A percentile compares a stretch with the other conserved stretches of the same genome.
These are phyloP conservation scores for Neoscelio sp. DNA, from an alignment of 2,888 invertebrate genomes.

Conservation along the genomic window DNA sequence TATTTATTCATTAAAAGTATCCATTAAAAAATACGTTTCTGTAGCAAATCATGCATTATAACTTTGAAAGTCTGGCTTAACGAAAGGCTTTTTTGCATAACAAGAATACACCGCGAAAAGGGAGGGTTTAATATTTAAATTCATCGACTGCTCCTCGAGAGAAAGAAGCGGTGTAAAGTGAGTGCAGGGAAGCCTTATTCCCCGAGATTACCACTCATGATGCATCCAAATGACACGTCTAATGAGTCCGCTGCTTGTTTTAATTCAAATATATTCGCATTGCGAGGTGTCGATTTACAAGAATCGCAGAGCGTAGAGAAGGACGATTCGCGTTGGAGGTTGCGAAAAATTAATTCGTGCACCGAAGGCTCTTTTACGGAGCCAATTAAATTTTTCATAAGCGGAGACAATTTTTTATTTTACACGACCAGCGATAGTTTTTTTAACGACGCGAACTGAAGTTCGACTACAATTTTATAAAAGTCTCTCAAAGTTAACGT, in stretches of 20 bases:
- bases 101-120: constrained; percentile 26
- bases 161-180: constrained; percentile 25
- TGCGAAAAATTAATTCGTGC: not conserved
- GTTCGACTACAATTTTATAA: too few species aligned
- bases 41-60: too few species aligned
- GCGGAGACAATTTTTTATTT: not conserved
- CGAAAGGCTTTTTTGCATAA: too few species aligned
- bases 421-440: not conserved
- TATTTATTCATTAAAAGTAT: too few species aligned
- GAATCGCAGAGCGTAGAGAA: too few species aligned
- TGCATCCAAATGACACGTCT: constrained; percentile 46
- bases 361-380: too few species aligned
- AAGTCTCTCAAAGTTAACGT: too few species aligned
- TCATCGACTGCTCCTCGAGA: constrained; percentile 35
- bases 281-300: constrained; percentile 32
- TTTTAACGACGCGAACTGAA: not conserved
- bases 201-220: constrained; percentile 38
- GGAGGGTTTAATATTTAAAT: constrained; percentile 37
- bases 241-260: constrained; percentile 45
- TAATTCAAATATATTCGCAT: constrained; percentile 46
- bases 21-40: too few species aligned
- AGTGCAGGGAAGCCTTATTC: constrained; percentile 33
- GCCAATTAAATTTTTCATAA: too few species aligned
- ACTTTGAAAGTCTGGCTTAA: too few species aligned
- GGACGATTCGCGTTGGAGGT: not conserved